Evolutionary conservation across 1,140 invertebrate species (phyloP).

Genomic region (Drosophila leontia): DNA sequence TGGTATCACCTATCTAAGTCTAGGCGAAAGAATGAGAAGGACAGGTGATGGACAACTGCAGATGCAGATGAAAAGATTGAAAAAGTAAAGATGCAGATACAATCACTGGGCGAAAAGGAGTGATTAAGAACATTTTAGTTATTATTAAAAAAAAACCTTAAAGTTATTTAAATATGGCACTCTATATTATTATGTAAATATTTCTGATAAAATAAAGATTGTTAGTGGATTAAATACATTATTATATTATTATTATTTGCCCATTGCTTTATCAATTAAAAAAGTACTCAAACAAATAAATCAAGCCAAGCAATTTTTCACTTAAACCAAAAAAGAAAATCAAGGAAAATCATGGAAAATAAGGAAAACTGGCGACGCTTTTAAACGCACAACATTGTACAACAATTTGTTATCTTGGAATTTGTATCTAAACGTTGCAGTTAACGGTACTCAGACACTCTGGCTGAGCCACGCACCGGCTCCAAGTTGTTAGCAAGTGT

Average conservation of each 20-base stretch:
- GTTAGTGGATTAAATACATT: neutral
- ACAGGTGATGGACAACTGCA: constrained; percentile 45
- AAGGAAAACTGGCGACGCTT: constrained; percentile 26
- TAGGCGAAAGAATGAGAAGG: constrained; percentile 3
- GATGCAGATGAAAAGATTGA: constrained; percentile 46
- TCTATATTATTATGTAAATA: too few species aligned
- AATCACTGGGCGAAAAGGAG: constrained; percentile 9
- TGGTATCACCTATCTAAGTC: neutral
- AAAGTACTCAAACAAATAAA: constrained; percentile 3
- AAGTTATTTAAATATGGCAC: too few species aligned
- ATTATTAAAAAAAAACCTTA: neutral
- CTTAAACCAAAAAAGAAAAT: constrained; percentile 33
- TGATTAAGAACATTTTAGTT: too few species aligned
- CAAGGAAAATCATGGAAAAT: constrained; percentile 22
- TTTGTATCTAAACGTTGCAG: constrained; percentile 76
- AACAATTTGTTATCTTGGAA: constrained; percentile 76
- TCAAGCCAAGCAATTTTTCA: constrained; percentile 59
- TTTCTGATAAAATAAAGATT: too few species aligned
- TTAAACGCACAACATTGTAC: constrained; percentile 61
- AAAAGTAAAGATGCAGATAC: constrained; percentile 27
- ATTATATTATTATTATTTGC: neutral
- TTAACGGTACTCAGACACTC: constrained; percentile 65
- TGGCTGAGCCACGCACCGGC: constrained; percentile 52
- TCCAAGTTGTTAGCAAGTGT: constrained; percentile 64
- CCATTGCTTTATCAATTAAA: neutral